These are phyloP conservation scores for Trinectes maculatus DNA, from an alignment of 2,113 vertebrate species.

Conservation along the genomic window DNA sequence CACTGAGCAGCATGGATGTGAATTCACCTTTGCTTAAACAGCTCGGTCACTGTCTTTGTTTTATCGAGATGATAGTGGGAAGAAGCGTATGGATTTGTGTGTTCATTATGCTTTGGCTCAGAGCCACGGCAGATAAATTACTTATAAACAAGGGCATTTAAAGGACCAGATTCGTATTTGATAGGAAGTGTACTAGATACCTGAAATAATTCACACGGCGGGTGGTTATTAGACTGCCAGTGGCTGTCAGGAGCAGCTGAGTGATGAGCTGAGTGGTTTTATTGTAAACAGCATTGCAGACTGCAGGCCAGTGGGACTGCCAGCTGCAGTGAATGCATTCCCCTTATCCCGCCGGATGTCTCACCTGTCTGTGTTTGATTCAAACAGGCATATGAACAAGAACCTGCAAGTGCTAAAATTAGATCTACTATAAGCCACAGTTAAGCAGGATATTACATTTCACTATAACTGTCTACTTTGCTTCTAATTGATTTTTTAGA, in stretches of 20 bases:
- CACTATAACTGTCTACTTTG: background rate
- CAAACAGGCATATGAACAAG: constrained; percentile 33
- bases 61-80: constrained; percentile 26
- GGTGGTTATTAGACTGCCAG: constrained; percentile 33
- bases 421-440: background rate
- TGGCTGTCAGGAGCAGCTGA: constrained; percentile 32
- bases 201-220: constrained; percentile 8
- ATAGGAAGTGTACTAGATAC: constrained; percentile 14
- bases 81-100: constrained; percentile 14
- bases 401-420: background rate
- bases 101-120: constrained; percentile 38
- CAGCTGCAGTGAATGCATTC: constrained; percentile 33
- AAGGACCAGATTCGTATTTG: constrained; percentile 16
- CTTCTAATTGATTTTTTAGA: background rate
- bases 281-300: constrained; percentile 34
- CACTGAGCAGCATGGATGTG: background rate
- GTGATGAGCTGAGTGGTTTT: constrained; percentile 24
- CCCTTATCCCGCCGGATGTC: constrained; percentile 13
- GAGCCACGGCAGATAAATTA: constrained; percentile 42
- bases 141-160: constrained; percentile 31
- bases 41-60: background rate
- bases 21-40: constrained; percentile 7
- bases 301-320: constrained; percentile 27
- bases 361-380: constrained; percentile 27
- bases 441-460: no score